Evolutionary conservation across 2,888 invertebrate species (phyloP).

Genomic region (Spilosoma lubricipeda): DNA sequence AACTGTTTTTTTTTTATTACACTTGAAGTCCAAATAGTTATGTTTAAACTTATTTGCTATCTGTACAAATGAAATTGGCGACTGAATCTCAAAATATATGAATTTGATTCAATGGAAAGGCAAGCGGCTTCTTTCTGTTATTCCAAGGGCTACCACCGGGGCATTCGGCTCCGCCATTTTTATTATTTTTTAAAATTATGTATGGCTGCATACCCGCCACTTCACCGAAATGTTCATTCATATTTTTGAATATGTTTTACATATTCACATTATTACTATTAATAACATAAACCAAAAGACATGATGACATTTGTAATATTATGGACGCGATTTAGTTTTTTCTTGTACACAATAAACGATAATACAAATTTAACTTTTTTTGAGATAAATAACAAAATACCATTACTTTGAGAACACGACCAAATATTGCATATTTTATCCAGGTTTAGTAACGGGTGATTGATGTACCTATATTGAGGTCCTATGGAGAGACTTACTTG

Average conservation of each 20-base stretch:
- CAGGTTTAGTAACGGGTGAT: neutral
- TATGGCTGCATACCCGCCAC: slow-evolving; percentile 71
- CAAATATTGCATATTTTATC: neutral
- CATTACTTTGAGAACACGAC: neutral
- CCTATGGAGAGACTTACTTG: neutral
- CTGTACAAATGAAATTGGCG: slow-evolving; percentile 84
- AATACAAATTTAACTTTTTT: neutral
- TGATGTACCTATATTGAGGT: neutral
- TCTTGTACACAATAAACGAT: neutral
- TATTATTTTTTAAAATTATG: slow-evolving; percentile 79
- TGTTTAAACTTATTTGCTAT: slow-evolving; percentile 58
- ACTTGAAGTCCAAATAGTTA: slow-evolving; percentile 4
- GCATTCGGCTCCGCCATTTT: slow-evolving; percentile 69
- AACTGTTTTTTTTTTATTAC: neutral
- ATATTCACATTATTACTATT: slow-evolving; percentile 10
- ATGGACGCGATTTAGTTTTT: neutral
- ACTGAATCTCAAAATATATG: slow-evolving; percentile 87
- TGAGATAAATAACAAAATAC: neutral
- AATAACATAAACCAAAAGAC: slow-evolving; percentile 7
- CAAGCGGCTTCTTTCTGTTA: slow-evolving; percentile 85
- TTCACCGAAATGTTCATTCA: slow-evolving; percentile 71
- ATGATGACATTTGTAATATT: slow-evolving; percentile 21
- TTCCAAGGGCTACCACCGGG: slow-evolving; percentile 84
- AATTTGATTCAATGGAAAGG: slow-evolving; percentile 87
- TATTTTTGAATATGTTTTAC: slow-evolving; percentile 52